Evolutionary conservation across 1,140 invertebrate genomes (phyloP), one percentile per base, ranked within the genome.

Genomic region (Sycophila sp.): DNA sequence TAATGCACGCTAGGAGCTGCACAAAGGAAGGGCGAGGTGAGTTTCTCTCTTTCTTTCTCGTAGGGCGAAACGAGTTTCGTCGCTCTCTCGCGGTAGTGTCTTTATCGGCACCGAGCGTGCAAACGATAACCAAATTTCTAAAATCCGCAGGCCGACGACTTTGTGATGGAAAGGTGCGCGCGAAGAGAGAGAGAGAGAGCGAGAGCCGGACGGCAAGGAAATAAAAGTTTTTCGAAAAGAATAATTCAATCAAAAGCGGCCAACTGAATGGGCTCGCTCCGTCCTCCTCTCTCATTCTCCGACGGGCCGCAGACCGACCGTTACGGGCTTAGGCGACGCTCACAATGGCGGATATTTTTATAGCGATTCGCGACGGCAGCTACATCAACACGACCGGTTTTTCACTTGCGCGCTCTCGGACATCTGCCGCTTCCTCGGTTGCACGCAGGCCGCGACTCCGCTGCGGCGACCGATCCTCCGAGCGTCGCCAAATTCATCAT

Each of bases 321-420:
- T 85, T 85, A 82, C 77, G 73, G 72, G 74, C 76, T 77, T 77
- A 78, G 73, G 36, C 59, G 51, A 76, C 73, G 71, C 77, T 79
- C 79, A 86, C 81, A 85, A 86, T 85, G 78, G 77, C 75, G 75
- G 81, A 86, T 86, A 86, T 85, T 86, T 85, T 86, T 82, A 85
- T 86, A 85, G 82, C 83, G 80, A 86, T 86, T 85, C 80, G 83
- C 82, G 80, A 81, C 79, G 81, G 80, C 85, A 83, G 84, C 82
- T 85, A 85, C 82, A 83, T 85, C 84, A 86, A 85, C 83, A 85
- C 83, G 83, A 85, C 83, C 84, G 83, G 84, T 85, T 86, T 83
- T 84, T 78, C 82, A 82, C 78, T 82, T 79, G 77, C 81, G 79
- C 24, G 42, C 24, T 11, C 40, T 17, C 40, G 80, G 82, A 84